Evolutionary conservation across 2,797 vertebrate genomes (phyloP).

Genomic region (Psittacula derbiana): DNA sequence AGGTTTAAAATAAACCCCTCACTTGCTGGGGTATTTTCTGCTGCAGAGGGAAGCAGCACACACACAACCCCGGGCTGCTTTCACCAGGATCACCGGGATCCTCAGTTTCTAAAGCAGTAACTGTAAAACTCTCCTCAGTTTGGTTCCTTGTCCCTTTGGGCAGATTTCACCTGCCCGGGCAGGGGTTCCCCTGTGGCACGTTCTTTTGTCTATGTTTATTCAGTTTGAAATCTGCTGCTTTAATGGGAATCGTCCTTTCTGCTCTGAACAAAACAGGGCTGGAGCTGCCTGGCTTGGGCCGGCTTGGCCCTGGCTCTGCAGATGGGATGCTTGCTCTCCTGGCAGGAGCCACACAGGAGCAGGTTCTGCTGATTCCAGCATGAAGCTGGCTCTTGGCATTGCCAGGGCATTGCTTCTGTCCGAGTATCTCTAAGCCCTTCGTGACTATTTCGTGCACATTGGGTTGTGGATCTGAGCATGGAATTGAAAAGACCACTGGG

Average conservation of each 20-base stretch:
- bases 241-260: neutral
- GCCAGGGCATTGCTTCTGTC: neutral
- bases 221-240: neutral
- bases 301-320: neutral
- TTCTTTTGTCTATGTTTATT: neutral
- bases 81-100: neutral
- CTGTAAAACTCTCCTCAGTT: neutral
- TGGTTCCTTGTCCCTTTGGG: neutral
- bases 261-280: neutral
- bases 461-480: neutral
- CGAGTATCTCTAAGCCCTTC: neutral
- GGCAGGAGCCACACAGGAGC: neutral
- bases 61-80: neutral
- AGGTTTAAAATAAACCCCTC: neutral
- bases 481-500: neutral
- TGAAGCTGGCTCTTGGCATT: neutral
- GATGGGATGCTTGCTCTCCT: neutral
- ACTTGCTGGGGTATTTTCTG: neutral
- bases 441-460: too few relatives aligned
- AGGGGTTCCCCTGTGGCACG: fast-evolving
- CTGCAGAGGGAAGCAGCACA: neutral
- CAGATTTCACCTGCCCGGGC: neutral
- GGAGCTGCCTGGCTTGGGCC: neutral
- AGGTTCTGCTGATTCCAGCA: neutral
- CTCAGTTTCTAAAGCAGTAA: neutral